Base-by-base conservation (phyloP, 2,888 invertebrate species). In the Synergus umbraculus region DNA sequence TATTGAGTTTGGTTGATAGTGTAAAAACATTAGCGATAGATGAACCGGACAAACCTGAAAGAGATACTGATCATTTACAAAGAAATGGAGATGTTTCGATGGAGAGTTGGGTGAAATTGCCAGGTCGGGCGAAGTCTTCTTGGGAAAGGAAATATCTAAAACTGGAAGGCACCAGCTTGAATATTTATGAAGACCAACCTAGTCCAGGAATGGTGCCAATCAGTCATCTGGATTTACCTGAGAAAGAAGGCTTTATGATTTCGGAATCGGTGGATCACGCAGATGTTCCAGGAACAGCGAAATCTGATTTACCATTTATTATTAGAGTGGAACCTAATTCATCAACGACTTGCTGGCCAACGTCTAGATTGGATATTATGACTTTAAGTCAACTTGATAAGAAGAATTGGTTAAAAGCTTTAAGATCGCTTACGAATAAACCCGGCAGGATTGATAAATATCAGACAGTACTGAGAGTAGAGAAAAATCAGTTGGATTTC, bases 331-430 rank as follows among this genome's bases (percentile, higher is more conserved):
- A 95, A 87, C 93, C 94, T 1, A 93, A 93, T 80, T 93, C 94
- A 0, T 90, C 93, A 4, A 94, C 94, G 1, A 94, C 94, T 0
- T 94, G 95, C 85, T 95, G 95, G 95, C 95, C 95, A 2, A 93
- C 93, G 15, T 93, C 93, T 80, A 93, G 93, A 73, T 85, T 95
- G 37, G 94, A 95, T 82, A 90, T 95, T 54, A 94, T 95, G 94
- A 93, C 94, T 0, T 89, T 94, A 9, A 94, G 92, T 83, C 94
- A 94, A 79, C 90, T 93, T 44, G 95, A 95, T 81, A 95, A 95
- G 86, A 94, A 94, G 84, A 93, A 92, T 80, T 95, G 95, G 95
- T 93, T 94, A 9, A 93, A 93, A 81, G 93, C 93, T 4, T 86
- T 94, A 37, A 93, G 93, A 83, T 90, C 92, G 10, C 89, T 93